Conservation (phyloP, 1,140 invertebrate species). For the Solen grandis region DNA sequence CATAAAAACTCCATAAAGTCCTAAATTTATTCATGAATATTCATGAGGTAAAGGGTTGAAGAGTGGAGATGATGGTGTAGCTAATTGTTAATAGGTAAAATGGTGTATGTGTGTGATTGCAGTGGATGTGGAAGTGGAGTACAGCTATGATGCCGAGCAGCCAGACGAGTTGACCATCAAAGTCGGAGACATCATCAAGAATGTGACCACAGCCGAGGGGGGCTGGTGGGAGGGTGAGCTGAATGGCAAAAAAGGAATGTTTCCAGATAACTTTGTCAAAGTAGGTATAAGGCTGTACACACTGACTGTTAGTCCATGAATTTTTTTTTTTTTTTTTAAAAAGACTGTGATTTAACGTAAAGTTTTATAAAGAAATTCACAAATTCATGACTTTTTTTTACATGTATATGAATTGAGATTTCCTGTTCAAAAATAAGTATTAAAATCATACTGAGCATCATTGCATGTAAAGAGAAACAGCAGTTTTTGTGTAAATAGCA, state of each 20-base stretch:
- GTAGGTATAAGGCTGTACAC: constrained; percentile 58
- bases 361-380: no score
- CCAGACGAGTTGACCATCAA: constrained; percentile 91
- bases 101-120: no score
- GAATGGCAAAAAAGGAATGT: constrained; percentile 81
- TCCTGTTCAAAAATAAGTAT: no score
- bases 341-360: no score
- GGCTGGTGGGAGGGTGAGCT: constrained; percentile 82
- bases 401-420: no score
- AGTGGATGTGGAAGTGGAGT: constrained; percentile 80
- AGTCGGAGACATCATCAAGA: constrained; percentile 94
- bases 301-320: neutral
- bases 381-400: no score
- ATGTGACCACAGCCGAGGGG: constrained; percentile 86
- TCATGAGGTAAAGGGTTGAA: neutral
- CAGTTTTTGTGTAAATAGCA: no score
- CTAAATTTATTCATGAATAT: no score
- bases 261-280: constrained; percentile 83
- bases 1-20: neutral
- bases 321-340: constrained; percentile 1
- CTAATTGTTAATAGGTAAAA: no score
- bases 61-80: no score
- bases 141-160: constrained; percentile 80
- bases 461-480: no score
- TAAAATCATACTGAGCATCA: no score